Evolutionary conservation across 2,113 vertebrate species (phyloP).

Genomic region (Misgurnus anguillicaudatus): DNA sequence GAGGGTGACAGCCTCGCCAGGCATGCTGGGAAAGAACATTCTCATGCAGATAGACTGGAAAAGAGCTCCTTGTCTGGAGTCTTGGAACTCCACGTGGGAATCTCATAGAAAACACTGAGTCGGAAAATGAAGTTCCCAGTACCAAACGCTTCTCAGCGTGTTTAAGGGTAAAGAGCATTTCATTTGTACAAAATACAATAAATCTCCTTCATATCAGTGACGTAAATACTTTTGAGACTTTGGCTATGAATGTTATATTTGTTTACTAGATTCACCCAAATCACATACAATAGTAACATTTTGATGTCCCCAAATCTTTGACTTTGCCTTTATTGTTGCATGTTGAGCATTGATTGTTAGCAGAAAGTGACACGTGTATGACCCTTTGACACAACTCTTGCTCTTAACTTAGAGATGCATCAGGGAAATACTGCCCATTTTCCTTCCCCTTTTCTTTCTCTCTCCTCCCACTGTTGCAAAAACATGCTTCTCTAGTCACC

Average conservation of each 20-base stretch:
- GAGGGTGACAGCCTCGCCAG: conserved; percentile 41
- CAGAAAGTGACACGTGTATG: conserved; percentile 34
- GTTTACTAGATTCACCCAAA: too few species aligned
- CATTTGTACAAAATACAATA: background rate
- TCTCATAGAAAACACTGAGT: conserved; percentile 18
- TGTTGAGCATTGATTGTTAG: background rate
- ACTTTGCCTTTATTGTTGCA: background rate
- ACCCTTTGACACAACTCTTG: conserved; percentile 22
- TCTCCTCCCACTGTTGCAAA: conserved; percentile 7
- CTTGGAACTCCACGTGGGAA: conserved; percentile 50
- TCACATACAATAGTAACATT: too few species aligned
- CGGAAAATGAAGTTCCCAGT: conserved; percentile 28
- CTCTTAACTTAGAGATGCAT: conserved; percentile 6
- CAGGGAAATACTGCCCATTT: background rate
- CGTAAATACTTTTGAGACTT: too few species aligned
- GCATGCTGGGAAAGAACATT: conserved; percentile 54
- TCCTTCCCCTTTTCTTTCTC: conserved; percentile 33
- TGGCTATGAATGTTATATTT: too few species aligned
- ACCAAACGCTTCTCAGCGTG: conserved; percentile 27
- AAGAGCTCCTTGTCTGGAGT: conserved; percentile 48
- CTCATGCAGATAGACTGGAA: conserved; percentile 55
- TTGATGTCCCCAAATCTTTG: too few species aligned
- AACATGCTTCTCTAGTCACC: conserved; percentile 37
- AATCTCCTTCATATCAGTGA: too few species aligned
- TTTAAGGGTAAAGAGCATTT: background rate